phyloP scores from a whole-genome alignment of 2,113 vertebrate species.

The Stomatorhinus ivindoensis region DNA sequence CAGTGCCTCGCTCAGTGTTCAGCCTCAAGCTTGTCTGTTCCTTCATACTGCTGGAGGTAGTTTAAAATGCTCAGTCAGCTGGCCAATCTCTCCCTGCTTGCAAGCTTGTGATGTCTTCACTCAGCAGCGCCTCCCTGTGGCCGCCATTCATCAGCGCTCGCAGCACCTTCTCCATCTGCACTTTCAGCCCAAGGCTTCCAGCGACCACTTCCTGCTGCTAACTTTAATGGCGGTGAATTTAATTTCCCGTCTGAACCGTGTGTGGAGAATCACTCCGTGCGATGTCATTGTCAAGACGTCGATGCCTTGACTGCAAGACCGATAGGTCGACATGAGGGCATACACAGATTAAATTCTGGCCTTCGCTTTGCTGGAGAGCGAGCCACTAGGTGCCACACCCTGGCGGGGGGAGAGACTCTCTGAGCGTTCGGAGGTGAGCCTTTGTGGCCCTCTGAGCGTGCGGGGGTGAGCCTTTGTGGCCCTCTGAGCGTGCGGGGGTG shows the following conservation, averaged over 20 bases:
- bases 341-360: not conserved
- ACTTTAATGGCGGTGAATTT: constrained; percentile 8
- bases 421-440: too few species aligned
- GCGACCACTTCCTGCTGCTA: not conserved
- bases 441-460: not conserved
- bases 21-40: not conserved
- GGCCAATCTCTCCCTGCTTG: not conserved
- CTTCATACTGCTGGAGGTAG: not conserved
- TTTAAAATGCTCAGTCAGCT: not conserved
- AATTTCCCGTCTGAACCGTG: constrained; percentile 1
- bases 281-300: not conserved
- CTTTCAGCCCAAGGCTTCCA: not conserved
- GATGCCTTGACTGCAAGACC: not conserved
- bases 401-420: not conserved
- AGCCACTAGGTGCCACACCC: not conserved
- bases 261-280: not conserved
- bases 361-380: not conserved
- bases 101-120: not conserved
- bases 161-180: constrained; percentile 1
- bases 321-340: not conserved
- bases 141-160: constrained; percentile 1
- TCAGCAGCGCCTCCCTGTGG: constrained; percentile 9
- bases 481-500: too few species aligned
- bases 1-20: not conserved
- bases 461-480: not conserved